These are phyloP conservation scores for Pseudotriccus pelzelni DNA, from an alignment of 2,797 vertebrate genomes.

Conservation along the genomic window DNA sequence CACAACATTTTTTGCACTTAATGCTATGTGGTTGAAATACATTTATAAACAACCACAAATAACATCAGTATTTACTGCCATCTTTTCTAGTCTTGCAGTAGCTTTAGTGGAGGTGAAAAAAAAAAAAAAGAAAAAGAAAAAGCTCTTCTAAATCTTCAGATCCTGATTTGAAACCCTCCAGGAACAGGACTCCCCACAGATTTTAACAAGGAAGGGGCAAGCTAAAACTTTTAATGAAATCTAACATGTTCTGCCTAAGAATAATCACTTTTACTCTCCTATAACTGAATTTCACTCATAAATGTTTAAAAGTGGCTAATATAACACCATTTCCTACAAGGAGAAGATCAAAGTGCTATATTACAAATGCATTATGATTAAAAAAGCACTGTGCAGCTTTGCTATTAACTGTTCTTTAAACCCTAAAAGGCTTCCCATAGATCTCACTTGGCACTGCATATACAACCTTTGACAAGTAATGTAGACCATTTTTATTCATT, in stretches of 20 bases:
- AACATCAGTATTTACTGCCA: constrained; percentile 75
- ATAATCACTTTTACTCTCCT: constrained; percentile 87
- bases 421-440: constrained; percentile 99
- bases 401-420: constrained; percentile 98
- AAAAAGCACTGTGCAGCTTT: constrained; percentile 91
- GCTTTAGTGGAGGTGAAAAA: constrained; percentile 52
- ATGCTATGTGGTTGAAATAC: constrained; percentile 28
- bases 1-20: constrained; percentile 29
- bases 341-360: constrained; percentile 88
- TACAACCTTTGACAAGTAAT: constrained; percentile 99
- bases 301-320: constrained; percentile 88
- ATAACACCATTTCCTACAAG: constrained; percentile 86
- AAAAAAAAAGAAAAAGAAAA: constrained; percentile 71
- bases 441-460: constrained; percentile 98
- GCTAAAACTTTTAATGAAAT: constrained; percentile 87
- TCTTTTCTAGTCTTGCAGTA: constrained; percentile 71
- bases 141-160: constrained; percentile 74
- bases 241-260: constrained; percentile 82
- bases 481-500: constrained; percentile 99
- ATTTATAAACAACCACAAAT: constrained; percentile 72
- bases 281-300: constrained; percentile 85
- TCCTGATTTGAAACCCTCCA: constrained; percentile 81
- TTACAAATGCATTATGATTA: constrained; percentile 89
- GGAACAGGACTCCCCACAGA: constrained; percentile 80
- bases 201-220: constrained; percentile 85